Conservation (phyloP, 2,113 vertebrate genomes). For the Stictonetta naevosa region DNA sequence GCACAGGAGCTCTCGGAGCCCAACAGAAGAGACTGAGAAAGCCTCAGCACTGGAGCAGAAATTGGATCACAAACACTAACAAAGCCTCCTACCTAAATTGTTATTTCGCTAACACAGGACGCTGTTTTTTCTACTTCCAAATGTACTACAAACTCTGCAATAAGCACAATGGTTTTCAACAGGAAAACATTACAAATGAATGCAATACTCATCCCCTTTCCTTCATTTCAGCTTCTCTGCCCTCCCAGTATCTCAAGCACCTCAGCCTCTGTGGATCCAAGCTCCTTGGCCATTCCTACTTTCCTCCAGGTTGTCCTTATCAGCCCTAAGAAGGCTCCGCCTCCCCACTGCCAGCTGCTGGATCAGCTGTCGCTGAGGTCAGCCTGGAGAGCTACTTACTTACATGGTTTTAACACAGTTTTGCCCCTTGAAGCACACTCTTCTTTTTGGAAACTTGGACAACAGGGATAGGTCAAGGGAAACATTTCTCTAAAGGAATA, state of each 20-base stretch:
- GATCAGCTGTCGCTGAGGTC: background rate
- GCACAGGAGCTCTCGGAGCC: background rate
- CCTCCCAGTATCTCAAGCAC: background rate
- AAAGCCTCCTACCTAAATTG: background rate
- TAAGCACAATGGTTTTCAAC: background rate
- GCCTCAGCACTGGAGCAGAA: background rate
- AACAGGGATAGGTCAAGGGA: background rate
- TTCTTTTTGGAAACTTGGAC: background rate
- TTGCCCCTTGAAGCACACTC: background rate
- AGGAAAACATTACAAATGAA: background rate
- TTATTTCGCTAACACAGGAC: background rate
- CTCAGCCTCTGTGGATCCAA: background rate
- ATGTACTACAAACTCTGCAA: background rate
- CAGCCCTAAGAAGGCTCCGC: background rate
- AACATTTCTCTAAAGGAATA: background rate
- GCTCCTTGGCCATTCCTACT: background rate
- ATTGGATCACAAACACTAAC: background rate
- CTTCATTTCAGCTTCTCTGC: background rate
- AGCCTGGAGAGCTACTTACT: background rate
- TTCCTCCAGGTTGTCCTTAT: rapidly evolving
- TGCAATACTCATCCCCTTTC: background rate
- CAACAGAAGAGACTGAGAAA: background rate
- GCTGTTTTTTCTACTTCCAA: background rate
- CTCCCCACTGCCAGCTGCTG: background rate
- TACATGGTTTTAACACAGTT: background rate